These are phyloP conservation scores for Amphibalanus amphitrite DNA, from an alignment of 1,140 invertebrate genomes.

Conservation along the genomic window DNA sequence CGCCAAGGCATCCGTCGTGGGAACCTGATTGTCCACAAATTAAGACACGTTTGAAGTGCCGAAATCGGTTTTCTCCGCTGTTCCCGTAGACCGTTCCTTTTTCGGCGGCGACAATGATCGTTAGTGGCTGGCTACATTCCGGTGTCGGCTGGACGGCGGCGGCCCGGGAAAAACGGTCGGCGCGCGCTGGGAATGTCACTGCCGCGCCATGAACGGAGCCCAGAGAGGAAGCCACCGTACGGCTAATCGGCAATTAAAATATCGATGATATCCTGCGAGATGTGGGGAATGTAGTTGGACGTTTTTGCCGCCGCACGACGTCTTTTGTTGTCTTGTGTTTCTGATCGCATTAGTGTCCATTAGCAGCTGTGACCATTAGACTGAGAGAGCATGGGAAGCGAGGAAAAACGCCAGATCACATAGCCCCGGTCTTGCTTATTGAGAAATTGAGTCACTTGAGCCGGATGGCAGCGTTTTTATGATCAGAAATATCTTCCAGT, in stretches of 20 bases:
- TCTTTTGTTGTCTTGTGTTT: constrained; percentile 2
- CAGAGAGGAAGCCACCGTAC: background rate
- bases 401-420: background rate
- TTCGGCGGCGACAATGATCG: background rate
- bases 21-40: background rate
- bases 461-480: background rate
- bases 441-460: background rate
- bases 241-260: background rate
- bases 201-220: background rate
- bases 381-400: background rate
- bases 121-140: background rate
- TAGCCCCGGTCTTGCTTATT: background rate
- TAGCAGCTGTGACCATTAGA: background rate
- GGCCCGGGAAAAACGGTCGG: background rate
- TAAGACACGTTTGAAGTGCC: background rate
- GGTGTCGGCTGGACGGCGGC: too few relatives aligned
- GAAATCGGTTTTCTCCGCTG: background rate
- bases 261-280: background rate
- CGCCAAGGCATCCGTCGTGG: background rate
- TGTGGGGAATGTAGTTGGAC: background rate
- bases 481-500: background rate
- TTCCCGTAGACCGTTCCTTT: background rate
- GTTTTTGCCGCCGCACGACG: background rate
- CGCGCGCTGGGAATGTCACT: background rate
- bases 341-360: background rate